Percentiles rank a stretch among this genome's conserved stretches.
These are phyloP conservation scores for human DNA, from an alignment of 2,113 vertebrate genomes.

Conservation along the genomic window GRCh38 chr18:70642001-70642500, in stretches of 20 bases:
- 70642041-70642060: neutral
- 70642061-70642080: neutral
- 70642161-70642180: neutral
- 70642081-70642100: neutral
- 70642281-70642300: neutral
- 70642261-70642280: neutral
- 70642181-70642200: neutral
- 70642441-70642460: neutral
- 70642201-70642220: neutral
- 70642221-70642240: neutral
- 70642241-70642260: neutral
- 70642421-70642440: neutral
- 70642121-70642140: neutral
- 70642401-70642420: neutral
- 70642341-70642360: neutral
- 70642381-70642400: neutral
- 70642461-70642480: neutral
- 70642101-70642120: rapidly evolving
- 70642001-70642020: neutral
- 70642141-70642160: too few species aligned
- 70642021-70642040: neutral
- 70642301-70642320: too few species aligned
- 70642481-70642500: neutral
- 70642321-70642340: neutral
- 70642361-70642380: too few species aligned